Conservation (phyloP, 2,888 invertebrate genomes). For the Axea sp. region DNA sequence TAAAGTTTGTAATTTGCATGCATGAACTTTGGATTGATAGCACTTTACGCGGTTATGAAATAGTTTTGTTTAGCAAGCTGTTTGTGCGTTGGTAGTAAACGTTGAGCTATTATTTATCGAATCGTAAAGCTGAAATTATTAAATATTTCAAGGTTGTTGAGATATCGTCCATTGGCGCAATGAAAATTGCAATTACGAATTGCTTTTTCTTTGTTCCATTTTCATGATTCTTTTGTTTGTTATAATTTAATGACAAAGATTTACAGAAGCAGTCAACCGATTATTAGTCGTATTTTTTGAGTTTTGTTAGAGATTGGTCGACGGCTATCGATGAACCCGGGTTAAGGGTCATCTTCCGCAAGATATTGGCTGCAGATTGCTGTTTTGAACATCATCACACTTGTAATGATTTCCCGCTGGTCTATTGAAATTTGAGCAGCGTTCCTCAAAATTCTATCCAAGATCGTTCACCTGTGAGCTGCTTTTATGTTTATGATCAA, state of each 20-base stretch:
- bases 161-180: no score
- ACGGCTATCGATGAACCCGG: slow-evolving; percentile 69
- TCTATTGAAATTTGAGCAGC: not conserved
- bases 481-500: slow-evolving; percentile 1
- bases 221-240: no score
- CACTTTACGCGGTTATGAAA: slow-evolving; percentile 48
- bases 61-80: slow-evolving; percentile 28
- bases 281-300: slow-evolving; percentile 10
- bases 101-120: slow-evolving; percentile 24
- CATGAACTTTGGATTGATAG: slow-evolving; percentile 42
- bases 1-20: slow-evolving; percentile 46
- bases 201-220: no score
- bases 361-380: slow-evolving; percentile 70
- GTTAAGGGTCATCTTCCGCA: slow-evolving; percentile 75
- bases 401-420: slow-evolving; percentile 1
- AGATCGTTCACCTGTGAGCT: not conserved
- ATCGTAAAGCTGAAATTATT: slow-evolving; percentile 22
- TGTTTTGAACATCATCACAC: slow-evolving; percentile 51
- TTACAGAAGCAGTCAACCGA: no score
- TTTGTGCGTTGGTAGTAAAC: not conserved
- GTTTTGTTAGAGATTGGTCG: slow-evolving; percentile 49
- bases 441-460: not conserved
- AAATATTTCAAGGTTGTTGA: slow-evolving; percentile 30
- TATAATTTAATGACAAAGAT: no score
- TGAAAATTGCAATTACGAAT: no score